Conservation (phyloP, 2,888 invertebrate species). For the Drosophila borborema region DNA sequence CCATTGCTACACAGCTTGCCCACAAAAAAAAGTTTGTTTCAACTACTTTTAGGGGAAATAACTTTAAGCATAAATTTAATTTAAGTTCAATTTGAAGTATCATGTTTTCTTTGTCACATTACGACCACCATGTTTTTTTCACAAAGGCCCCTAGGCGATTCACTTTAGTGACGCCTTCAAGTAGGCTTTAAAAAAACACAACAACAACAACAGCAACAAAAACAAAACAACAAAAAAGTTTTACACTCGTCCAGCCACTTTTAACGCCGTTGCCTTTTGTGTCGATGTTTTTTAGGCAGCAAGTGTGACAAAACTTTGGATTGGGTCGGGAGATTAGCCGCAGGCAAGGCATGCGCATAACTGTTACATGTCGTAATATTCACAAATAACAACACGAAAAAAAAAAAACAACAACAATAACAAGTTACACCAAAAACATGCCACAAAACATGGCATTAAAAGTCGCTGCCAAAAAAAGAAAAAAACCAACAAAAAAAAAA, state of each 20-base stretch:
- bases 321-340: constrained; percentile 20
- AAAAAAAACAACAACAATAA: neutral
- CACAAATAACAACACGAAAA: constrained; percentile 55
- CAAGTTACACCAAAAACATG: constrained; percentile 55
- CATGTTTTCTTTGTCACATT: neutral
- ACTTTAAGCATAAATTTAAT: constrained; percentile 9
- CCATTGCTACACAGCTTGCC: no score
- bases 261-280: constrained; percentile 38
- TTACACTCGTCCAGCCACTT: constrained; percentile 45
- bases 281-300: constrained; percentile 37
- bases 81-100: constrained; percentile 5
- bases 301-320: constrained; percentile 46
- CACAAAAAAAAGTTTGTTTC: neutral
- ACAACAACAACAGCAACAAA: neutral
- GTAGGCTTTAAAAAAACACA: constrained; percentile 34
- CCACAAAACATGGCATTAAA: constrained; percentile 71
- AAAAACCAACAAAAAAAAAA: constrained; percentile 29
- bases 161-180: constrained; percentile 47
- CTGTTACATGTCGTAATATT: constrained; percentile 73
- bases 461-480: constrained; percentile 59
- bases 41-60: neutral
- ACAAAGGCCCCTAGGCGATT: constrained; percentile 17
- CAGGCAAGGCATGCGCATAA: constrained; percentile 57
- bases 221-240: constrained; percentile 26
- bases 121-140: constrained; percentile 1